phyloP scores from a whole-genome alignment of 2,113 vertebrate genomes.

The Melanerpes formicivorus region DNA sequence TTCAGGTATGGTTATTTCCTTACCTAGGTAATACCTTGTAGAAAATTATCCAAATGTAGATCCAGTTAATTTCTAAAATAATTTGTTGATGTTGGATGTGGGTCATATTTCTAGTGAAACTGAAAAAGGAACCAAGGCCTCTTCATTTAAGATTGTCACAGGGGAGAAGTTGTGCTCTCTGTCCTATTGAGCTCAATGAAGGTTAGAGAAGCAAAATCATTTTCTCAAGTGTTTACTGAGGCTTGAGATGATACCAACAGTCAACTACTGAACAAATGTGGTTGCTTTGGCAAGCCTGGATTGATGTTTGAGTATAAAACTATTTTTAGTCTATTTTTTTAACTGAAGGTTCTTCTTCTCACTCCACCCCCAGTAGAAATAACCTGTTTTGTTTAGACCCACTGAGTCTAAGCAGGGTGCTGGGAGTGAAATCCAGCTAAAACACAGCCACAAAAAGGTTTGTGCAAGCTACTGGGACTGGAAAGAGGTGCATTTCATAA shows the following conservation, averaged over 20 bases:
- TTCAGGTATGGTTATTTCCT: background rate
- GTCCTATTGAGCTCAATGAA: fast-evolving
- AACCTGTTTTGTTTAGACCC: background rate
- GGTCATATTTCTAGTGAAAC: fast-evolving
- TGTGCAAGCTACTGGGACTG: background rate
- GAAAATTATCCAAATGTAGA: background rate
- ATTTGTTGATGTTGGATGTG: background rate
- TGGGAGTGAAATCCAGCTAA: background rate
- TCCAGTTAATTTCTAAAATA: background rate
- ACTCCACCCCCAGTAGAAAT: fast-evolving
- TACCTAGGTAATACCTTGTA: background rate
- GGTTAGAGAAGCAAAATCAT: background rate
- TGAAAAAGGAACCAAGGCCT: background rate
- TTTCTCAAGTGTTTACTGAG: background rate
- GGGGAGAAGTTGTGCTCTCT: background rate
- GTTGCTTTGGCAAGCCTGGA: background rate
- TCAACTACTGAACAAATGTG: background rate
- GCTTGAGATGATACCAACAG: background rate
- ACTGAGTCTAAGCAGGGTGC: background rate
- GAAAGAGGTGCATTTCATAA: background rate
- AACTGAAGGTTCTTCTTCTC: background rate
- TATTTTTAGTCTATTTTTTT: background rate
- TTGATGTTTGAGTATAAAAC: background rate
- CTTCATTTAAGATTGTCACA: fast-evolving
- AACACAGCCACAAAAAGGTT: background rate